Evolutionary conservation across 1,140 invertebrate species (phyloP), one percentile per base, ranked within the genome.

Genomic region (Glomeris maerens): DNA sequence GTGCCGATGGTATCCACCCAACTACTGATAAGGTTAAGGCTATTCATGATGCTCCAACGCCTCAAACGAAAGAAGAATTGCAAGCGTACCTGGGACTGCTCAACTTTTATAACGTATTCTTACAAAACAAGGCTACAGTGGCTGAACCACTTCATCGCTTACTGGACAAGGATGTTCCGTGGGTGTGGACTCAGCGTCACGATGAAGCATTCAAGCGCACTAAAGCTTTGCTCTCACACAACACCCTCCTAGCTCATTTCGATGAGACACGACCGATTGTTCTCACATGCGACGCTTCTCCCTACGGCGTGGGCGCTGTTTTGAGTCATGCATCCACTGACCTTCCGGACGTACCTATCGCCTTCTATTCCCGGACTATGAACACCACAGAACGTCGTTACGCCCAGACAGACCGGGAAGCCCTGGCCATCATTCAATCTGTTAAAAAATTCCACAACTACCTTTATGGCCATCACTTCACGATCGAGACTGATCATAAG

Each of bases 341-440:
- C 54, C 62, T 59, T n/a, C 36, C 29, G 1, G 66, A 72, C 55
- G 51, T 53, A 53, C 68, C 69, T 2, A 64, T 74, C 23, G 64
- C 64, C 3, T 73, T 67, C 64, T 2, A 72, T 65, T 0, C 36
- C 67, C 50, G 63, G 62, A 1, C 49, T 76, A 20, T 60, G 56
- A 20, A 26, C 50, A 25, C 57, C 68, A n/a, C 70, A 78, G 57
- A 55, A 60, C 53, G 69, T n/a, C n/a, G 69, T 14, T 77, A 76
- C 57, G 58, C 61, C 17, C 67, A 74, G 50, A 59, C 72, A 3
- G 71, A 79, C 29, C 69, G 69, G 54, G 75, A 78, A 60, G 71
- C 63, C 0, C 59, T 72, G 10, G 63, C 66, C 2, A 65, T 76
- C 25, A 52, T 73, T 38, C 71, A 63, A 60, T 67, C 65, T 14